phyloP scores from a whole-genome alignment of 2,797 vertebrate genomes.

The Poeciliopsis paucimaculata region DNA sequence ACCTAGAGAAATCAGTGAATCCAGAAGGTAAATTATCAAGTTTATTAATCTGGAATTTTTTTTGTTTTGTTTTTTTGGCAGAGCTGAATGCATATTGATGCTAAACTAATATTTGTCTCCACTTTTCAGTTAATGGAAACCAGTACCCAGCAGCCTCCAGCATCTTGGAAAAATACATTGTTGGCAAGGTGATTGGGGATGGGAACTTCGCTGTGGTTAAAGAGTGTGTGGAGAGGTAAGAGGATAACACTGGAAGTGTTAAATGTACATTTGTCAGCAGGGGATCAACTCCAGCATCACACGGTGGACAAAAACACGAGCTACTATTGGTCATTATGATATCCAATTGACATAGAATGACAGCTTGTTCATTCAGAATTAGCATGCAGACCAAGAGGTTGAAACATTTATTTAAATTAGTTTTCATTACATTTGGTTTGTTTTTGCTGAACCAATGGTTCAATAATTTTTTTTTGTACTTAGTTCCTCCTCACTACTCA shows the following conservation, averaged over 20 bases:
- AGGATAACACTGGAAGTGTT: not conserved
- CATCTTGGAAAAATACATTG: conserved; percentile 91
- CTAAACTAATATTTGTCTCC: conserved; percentile 17
- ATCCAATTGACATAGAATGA: not conserved
- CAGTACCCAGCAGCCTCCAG: conserved; percentile 78
- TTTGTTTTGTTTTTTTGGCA: not conserved
- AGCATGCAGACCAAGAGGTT: not conserved
- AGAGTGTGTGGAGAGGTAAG: conserved; percentile 93
- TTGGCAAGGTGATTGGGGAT: conserved; percentile 97
- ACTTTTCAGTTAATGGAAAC: conserved; percentile 88
- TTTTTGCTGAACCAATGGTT: not conserved
- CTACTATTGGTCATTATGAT: conserved; percentile 1
- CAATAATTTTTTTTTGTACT: not conserved
- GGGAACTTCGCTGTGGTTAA: conserved; percentile 98
- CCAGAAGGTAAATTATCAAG: conserved; percentile 86
- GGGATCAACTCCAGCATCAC: not conserved
- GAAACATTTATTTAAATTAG: not conserved
- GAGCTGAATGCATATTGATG: not conserved
- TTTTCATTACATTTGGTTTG: not conserved
- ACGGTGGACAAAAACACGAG: not conserved
- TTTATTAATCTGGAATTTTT: conserved; percentile 20
- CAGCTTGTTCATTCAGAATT: not conserved
- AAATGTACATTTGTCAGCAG: not conserved
- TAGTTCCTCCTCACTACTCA: not conserved
- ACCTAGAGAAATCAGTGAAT: conserved; percentile 76